phyloP scores from a whole-genome alignment of 2,113 vertebrate species.

The Rhea pennata region DNA sequence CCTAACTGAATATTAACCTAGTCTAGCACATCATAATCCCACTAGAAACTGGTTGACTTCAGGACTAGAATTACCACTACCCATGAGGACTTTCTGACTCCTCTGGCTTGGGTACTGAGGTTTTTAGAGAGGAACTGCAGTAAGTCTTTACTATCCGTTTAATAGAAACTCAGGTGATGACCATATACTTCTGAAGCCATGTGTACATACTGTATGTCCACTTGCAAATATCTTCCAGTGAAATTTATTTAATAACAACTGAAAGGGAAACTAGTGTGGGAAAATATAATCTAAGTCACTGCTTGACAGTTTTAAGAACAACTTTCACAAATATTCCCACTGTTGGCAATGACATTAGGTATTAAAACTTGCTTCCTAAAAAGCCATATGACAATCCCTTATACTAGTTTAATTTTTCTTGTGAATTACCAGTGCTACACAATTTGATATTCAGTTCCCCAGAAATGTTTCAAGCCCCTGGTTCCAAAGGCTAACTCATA shows the following conservation, averaged over 20 bases:
- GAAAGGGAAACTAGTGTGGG: not conserved
- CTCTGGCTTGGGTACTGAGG: not conserved
- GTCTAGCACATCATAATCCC: not conserved
- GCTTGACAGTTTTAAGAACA: not conserved
- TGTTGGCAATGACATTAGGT: not conserved
- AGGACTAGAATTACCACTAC: not conserved
- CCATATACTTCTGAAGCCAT: not conserved
- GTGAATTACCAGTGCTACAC: not conserved
- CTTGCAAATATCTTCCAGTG: not conserved
- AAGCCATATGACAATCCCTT: not conserved
- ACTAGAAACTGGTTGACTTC: not conserved
- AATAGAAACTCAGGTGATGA: not conserved
- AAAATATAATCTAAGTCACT: not conserved
- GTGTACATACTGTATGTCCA: not conserved
- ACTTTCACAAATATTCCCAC: not conserved
- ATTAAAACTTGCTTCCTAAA: not conserved
- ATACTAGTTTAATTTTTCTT: not conserved
- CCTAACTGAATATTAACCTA: not conserved
- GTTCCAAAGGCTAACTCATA: not conserved
- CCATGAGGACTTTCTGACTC: not conserved
- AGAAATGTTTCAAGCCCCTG: not conserved
- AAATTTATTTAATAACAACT: not conserved
- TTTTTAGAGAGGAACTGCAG: not conserved
- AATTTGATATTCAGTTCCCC: not conserved
- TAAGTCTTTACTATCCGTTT: not conserved